These are phyloP conservation scores for Trichacis sp. DNA, from an alignment of 2,888 invertebrate genomes.

Conservation along the genomic window DNA sequence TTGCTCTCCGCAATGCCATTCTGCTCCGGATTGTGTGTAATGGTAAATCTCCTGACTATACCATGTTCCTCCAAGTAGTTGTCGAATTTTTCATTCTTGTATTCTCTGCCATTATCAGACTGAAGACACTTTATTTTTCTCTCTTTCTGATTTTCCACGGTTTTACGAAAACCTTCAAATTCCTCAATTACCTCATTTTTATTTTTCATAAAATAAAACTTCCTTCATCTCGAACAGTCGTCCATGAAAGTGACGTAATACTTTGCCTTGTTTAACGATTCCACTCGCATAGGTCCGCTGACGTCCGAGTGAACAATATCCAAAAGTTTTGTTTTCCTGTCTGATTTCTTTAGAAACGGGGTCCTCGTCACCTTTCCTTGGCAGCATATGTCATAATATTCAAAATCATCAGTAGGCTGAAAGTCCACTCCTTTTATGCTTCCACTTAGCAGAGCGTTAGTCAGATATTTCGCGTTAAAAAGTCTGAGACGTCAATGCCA, in stretches of 20 bases:
- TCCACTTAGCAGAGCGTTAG: slow-evolving; percentile 1
- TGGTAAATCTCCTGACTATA: neutral
- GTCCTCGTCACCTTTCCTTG: slow-evolving; percentile 35
- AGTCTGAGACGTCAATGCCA: too few species aligned
- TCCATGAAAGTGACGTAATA: neutral
- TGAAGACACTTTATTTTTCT: neutral
- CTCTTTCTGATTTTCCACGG: too few species aligned
- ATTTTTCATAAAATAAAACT: too few species aligned
- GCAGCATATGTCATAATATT: slow-evolving; percentile 25
- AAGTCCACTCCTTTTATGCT: neutral
- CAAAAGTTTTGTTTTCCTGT: slow-evolving; percentile 22
- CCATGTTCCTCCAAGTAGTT: neutral
- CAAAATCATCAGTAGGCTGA: slow-evolving; percentile 6
- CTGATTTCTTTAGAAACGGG: slow-evolving; percentile 30
- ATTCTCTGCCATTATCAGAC: too few species aligned
- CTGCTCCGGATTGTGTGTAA: too few species aligned
- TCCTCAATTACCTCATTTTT: too few species aligned
- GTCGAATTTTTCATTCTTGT: too few species aligned
- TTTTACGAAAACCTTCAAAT: too few species aligned
- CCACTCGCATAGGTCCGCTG: too few species aligned
- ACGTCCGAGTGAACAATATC: slow-evolving; percentile 44
- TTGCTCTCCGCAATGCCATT: too few species aligned
- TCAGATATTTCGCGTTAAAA: neutral
- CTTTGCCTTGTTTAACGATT: neutral
- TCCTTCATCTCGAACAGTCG: slow-evolving; percentile 26